phyloP scores from a whole-genome alignment of 2,888 invertebrate genomes.

The Pomacea canaliculata region DNA sequence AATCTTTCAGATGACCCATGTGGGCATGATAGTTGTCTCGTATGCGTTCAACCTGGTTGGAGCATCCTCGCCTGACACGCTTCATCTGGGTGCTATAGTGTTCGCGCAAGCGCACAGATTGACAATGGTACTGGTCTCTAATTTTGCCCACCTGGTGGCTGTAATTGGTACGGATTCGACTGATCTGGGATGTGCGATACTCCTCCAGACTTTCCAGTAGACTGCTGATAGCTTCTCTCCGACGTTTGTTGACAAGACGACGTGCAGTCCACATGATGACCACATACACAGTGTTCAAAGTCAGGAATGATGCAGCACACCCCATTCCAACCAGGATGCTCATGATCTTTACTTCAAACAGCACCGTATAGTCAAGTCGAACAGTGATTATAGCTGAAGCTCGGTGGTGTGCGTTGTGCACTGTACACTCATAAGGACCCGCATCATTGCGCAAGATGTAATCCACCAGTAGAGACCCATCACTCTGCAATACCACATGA shows the following conservation, averaged over 20 bases:
- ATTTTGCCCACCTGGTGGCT: slow-evolving; percentile 59
- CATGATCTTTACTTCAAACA: slow-evolving; percentile 85
- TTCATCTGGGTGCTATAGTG: slow-evolving; percentile 92
- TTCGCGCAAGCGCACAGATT: slow-evolving; percentile 83
- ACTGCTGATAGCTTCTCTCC: slow-evolving; percentile 52
- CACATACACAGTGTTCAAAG: slow-evolving; percentile 84
- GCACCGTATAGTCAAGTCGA: slow-evolving; percentile 84
- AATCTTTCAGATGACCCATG: slow-evolving; percentile 89
- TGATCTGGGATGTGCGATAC: slow-evolving; percentile 61
- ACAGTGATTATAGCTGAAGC: slow-evolving; percentile 78
- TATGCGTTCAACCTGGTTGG: slow-evolving; percentile 93
- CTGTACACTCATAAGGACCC: slow-evolving; percentile 86
- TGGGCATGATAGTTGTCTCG: slow-evolving; percentile 91
- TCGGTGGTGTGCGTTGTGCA: slow-evolving; percentile 86
- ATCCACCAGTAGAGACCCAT: slow-evolving; percentile 85
- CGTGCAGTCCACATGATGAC: slow-evolving; percentile 72
- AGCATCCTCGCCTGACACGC: slow-evolving; percentile 91
- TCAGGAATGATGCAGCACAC: slow-evolving; percentile 84
- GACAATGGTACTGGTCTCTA: slow-evolving; percentile 59
- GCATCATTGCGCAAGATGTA: slow-evolving; percentile 78
- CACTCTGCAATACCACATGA: slow-evolving; percentile 79
- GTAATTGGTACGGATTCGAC: slow-evolving; percentile 62
- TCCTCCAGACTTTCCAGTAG: slow-evolving; percentile 71
- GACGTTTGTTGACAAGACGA: slow-evolving; percentile 68
- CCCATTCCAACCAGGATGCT: slow-evolving; percentile 86